These are phyloP conservation scores for Pungitius pungitius DNA, from an alignment of 2,113 vertebrate genomes.

Conservation along the genomic window DNA sequence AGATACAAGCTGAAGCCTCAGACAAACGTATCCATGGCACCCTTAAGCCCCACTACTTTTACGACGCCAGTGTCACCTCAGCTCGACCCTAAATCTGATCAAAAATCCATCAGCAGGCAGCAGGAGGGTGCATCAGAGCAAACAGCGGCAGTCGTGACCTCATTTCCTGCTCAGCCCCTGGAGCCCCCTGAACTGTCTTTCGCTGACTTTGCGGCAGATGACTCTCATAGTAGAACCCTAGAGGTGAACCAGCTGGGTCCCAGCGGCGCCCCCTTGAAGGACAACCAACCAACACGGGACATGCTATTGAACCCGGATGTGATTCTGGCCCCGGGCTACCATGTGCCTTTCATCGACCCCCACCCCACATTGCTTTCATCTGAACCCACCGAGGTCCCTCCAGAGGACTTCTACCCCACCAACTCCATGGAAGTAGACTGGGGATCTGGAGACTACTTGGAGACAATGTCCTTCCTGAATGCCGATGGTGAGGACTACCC, in stretches of 20 bases:
- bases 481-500: constrained; percentile 74
- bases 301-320: constrained; percentile 43
- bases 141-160: constrained; percentile 11
- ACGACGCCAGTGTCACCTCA: constrained; percentile 28
- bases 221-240: constrained; percentile 11
- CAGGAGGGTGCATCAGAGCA: constrained; percentile 21
- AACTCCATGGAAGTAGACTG: constrained; percentile 81
- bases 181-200: constrained; percentile 36
- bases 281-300: constrained; percentile 41
- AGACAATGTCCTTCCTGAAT: constrained; percentile 81
- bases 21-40: constrained; percentile 38
- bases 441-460: constrained; percentile 88
- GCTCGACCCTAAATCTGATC: constrained; percentile 20
- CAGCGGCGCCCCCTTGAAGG: constrained; percentile 34
- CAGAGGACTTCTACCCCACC: constrained; percentile 74
- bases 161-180: constrained; percentile 31
- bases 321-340: constrained; percentile 70
- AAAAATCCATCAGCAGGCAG: constrained; percentile 19
- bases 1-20: constrained; percentile 24
- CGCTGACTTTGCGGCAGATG: constrained; percentile 31
- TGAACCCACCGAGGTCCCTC: constrained; percentile 74
- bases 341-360: constrained; percentile 74
- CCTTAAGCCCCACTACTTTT: constrained; percentile 34
- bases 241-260: constrained; percentile 49
- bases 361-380: constrained; percentile 73